Conservation (phyloP, 1,140 invertebrate species). For the Drosophila ercepeae region DNA sequence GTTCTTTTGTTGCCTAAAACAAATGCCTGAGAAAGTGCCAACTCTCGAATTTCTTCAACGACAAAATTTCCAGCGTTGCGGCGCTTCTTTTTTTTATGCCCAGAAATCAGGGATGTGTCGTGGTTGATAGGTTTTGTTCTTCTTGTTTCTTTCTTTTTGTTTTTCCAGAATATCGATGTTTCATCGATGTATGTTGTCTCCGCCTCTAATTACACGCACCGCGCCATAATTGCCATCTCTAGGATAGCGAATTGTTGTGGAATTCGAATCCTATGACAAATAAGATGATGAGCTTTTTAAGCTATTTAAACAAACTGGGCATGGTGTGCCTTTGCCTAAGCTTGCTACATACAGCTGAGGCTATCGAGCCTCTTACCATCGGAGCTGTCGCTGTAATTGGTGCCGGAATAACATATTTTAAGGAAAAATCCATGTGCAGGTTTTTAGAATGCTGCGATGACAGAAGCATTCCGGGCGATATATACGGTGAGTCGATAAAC, state of each 20-base stretch:
- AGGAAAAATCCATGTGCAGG: constrained; percentile 66
- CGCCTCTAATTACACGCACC: too few relatives aligned
- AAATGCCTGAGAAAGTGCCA: neutral
- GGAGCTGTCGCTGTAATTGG: constrained; percentile 20
- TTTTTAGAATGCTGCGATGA: constrained; percentile 84
- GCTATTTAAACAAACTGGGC: neutral
- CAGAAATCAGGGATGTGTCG: constrained; percentile 1
- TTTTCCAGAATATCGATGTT: too few relatives aligned
- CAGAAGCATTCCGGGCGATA: constrained; percentile 79
- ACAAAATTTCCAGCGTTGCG: constrained; percentile 27
- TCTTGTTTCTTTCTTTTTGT: too few relatives aligned
- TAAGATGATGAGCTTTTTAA: neutral
- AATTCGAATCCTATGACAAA: neutral
- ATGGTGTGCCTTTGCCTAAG: neutral
- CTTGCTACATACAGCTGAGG: neutral
- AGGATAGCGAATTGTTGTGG: neutral
- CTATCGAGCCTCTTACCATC: constrained; percentile 47
- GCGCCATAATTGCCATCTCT: too few relatives aligned
- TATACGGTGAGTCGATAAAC: constrained; percentile 27
- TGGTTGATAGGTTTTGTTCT: neutral
- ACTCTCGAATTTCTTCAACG: neutral
- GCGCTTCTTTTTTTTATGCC: constrained; percentile 27
- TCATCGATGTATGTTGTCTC: too few relatives aligned
- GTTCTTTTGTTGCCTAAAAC: neutral
- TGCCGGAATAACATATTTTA: constrained; percentile 27